Evolutionary conservation across 2,113 vertebrate species (phyloP).

Genomic region (Nibea coibor): DNA sequence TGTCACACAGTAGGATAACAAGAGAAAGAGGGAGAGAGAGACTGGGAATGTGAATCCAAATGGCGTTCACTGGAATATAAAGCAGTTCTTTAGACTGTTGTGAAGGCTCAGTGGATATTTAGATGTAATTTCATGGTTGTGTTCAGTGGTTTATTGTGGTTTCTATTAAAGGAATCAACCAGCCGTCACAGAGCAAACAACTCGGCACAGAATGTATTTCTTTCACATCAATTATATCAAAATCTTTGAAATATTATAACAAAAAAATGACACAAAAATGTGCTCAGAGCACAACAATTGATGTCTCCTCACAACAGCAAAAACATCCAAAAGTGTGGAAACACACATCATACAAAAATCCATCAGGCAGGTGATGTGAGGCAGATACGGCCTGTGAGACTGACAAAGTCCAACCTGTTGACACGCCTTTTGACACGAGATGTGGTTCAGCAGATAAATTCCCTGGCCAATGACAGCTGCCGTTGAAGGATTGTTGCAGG

Average conservation of each 20-base stretch:
- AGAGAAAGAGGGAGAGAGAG: background rate
- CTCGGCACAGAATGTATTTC: slow-evolving; percentile 2
- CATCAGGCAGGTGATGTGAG: slow-evolving; percentile 13
- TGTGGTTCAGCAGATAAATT: slow-evolving; percentile 68
- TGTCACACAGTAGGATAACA: slow-evolving; percentile 47
- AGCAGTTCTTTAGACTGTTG: slow-evolving; percentile 3
- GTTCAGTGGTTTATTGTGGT: slow-evolving; percentile 19
- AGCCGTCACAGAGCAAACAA: background rate
- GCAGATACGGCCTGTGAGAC: slow-evolving; percentile 52
- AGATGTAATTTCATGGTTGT: slow-evolving; percentile 47
- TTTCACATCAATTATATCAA: background rate
- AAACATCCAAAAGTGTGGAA: background rate
- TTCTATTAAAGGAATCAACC: slow-evolving; percentile 17
- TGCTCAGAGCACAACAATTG: background rate
- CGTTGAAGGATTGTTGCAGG: slow-evolving; percentile 63
- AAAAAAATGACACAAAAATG: background rate
- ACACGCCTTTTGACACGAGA: slow-evolving; percentile 71
- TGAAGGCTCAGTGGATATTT: slow-evolving; percentile 37
- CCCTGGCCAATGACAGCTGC: slow-evolving; percentile 63
- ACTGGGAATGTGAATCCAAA: slow-evolving; percentile 40
- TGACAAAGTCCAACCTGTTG: slow-evolving; percentile 61
- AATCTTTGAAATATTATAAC: background rate
- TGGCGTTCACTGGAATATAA: slow-evolving; percentile 41
- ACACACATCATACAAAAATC: background rate
- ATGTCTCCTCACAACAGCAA: background rate